phyloP scores from a whole-genome alignment of 2,888 invertebrate species.

The Drepanosiphum platanoidis region DNA sequence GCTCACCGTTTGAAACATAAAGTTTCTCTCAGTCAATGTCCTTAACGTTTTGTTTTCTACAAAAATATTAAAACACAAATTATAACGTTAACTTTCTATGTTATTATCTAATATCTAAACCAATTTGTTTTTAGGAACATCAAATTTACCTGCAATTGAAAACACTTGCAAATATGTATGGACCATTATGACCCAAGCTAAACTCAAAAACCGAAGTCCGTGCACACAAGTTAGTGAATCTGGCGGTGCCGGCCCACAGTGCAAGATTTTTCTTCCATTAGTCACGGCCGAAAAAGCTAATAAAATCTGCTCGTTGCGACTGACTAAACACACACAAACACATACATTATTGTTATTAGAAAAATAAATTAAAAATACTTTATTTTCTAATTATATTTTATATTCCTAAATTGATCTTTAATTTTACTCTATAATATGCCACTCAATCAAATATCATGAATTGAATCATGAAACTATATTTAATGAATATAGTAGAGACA shows the following conservation, averaged over 20 bases:
- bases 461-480: not conserved
- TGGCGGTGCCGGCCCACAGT: constrained; percentile 77
- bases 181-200: constrained; percentile 76
- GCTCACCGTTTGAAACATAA: constrained; percentile 81
- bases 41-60: constrained; percentile 83
- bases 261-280: constrained; percentile 80
- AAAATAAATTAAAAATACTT: no score
- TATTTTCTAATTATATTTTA: no score
- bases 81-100: not conserved
- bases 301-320: constrained; percentile 70
- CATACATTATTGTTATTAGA: no score
- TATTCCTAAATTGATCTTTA: not conserved
- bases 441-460: not conserved
- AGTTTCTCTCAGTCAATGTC: constrained; percentile 78
- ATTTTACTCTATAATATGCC: not conserved
- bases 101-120: not conserved
- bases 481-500: not conserved
- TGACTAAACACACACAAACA: constrained; percentile 63
- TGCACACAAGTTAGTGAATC: constrained; percentile 66
- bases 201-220: constrained; percentile 71
- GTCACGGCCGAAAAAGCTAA: constrained; percentile 81
- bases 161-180: constrained; percentile 77
- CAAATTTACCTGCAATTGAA: constrained; percentile 73
- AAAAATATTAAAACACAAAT: constrained; percentile 62
- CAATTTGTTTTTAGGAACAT: not conserved